These are phyloP conservation scores for Argopecten irradians DNA, from an alignment of 1,140 invertebrate species.

Conservation along the genomic window DNA sequence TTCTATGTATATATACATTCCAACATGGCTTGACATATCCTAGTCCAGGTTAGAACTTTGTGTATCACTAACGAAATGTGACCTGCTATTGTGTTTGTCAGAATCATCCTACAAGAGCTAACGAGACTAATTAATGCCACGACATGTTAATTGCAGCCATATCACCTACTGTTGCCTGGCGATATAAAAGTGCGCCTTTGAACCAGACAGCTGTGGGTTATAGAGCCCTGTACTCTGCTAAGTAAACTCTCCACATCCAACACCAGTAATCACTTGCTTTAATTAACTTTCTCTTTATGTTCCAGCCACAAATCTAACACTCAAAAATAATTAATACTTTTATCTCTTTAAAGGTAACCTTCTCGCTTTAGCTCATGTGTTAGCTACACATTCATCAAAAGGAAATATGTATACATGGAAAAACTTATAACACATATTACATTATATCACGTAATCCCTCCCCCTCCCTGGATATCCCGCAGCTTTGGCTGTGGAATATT, in stretches of 20 bases:
- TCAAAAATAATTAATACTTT: not conserved
- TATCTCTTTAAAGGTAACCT: not conserved
- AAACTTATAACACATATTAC: too few species aligned
- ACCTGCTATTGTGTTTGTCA: not conserved
- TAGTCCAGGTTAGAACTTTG: not conserved
- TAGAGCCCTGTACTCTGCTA: not conserved
- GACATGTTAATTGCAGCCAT: not conserved
- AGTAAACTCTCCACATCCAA: not conserved
- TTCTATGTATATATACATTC: not conserved
- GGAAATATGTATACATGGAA: too few species aligned
- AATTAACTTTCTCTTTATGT: not conserved
- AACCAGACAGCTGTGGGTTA: not conserved
- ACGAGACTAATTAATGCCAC: constrained; percentile 14
- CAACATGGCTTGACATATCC: not conserved
- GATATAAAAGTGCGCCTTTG: not conserved
- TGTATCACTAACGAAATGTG: not conserved
- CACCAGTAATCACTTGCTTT: not conserved
- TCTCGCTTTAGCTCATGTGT: not conserved
- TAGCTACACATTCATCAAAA: not conserved
- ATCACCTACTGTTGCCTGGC: not conserved
- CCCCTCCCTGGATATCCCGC: too few species aligned
- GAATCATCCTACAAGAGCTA: not conserved
- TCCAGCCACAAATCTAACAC: not conserved
- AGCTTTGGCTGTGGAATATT: too few species aligned
- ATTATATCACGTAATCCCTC: too few species aligned